phyloP scores from a whole-genome alignment of 2,888 invertebrate genomes.

The Cerceris rybyensis region DNA sequence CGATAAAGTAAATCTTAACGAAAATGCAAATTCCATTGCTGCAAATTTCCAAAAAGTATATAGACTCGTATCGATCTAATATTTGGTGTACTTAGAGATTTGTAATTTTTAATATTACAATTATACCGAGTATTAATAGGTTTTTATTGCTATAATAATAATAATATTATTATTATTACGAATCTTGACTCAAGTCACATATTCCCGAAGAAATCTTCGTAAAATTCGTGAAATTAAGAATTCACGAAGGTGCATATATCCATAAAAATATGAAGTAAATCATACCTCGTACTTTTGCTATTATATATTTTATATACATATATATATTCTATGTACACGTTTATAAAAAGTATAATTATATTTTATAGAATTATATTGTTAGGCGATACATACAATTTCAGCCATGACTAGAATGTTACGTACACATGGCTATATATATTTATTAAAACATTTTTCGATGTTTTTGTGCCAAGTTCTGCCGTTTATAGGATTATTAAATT shows the following conservation, averaged over 20 bases:
- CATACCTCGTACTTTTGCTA: conserved; percentile 48
- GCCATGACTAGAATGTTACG: not conserved
- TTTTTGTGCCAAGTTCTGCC: no score
- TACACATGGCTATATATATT: no score
- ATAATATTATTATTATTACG: conserved; percentile 7
- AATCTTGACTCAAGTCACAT: conserved; percentile 24
- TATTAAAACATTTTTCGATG: no score
- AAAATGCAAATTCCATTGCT: conserved; percentile 52
- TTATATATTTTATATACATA: conserved; percentile 47
- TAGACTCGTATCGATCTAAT: conserved; percentile 33
- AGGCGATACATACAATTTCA: conserved; percentile 17
- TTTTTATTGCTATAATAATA: conserved; percentile 21
- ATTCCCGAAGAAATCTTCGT: conserved; percentile 22
- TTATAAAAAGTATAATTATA: conserved; percentile 31
- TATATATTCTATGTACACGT: conserved; percentile 38
- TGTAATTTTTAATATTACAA: conserved; percentile 37
- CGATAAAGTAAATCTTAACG: conserved; percentile 22
- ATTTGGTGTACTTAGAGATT: conserved; percentile 63
- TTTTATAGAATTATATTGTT: conserved; percentile 21
- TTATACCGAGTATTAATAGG: conserved; percentile 27
- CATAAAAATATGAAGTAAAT: conserved; percentile 34
- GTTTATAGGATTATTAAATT: no score
- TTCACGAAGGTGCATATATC: conserved; percentile 19
- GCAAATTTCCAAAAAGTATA: conserved; percentile 23
- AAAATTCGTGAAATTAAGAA: conserved; percentile 22